Percentiles rank a stretch among this genome's conserved stretches.
phyloP scores from a whole-genome alignment of 1,140 invertebrate genomes.

The Lamellibrachia luymesi region DNA sequence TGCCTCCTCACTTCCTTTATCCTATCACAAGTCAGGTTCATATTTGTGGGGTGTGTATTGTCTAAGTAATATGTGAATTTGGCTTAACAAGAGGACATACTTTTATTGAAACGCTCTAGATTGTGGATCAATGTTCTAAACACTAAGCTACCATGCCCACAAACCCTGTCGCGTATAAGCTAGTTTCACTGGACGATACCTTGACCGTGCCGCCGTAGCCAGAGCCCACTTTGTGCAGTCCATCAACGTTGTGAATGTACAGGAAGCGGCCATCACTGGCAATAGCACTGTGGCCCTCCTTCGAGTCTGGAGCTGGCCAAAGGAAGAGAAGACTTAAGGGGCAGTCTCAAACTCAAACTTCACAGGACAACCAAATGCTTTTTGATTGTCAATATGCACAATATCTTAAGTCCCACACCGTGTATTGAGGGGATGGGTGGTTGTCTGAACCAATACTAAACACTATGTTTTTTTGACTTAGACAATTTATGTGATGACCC shows the following conservation, averaged over 20 bases:
- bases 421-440: too few relatives aligned
- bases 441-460: too few relatives aligned
- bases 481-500: too few relatives aligned
- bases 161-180: too few relatives aligned
- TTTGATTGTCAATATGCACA: too few relatives aligned
- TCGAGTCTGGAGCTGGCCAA: slow-evolving; percentile 53
- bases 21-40: not conserved
- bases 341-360: too few relatives aligned
- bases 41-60: not conserved
- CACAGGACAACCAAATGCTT: too few relatives aligned
- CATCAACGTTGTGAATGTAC: slow-evolving; percentile 73
- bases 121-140: not conserved
- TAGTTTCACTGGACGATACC: slow-evolving; percentile 50
- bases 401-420: too few relatives aligned
- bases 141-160: not conserved
- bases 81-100: not conserved
- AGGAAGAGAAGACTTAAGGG: too few relatives aligned
- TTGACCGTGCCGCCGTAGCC: slow-evolving; percentile 87
- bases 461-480: too few relatives aligned
- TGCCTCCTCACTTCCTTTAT: not conserved
- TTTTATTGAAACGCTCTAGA: not conserved
- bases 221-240: slow-evolving; percentile 86
- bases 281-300: slow-evolving; percentile 65
- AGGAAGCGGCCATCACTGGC: slow-evolving; percentile 86
- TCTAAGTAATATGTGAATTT: not conserved